These are phyloP conservation scores for Prosopocoilus inquinatus DNA, from an alignment of 2,888 invertebrate genomes.

Conservation along the genomic window DNA sequence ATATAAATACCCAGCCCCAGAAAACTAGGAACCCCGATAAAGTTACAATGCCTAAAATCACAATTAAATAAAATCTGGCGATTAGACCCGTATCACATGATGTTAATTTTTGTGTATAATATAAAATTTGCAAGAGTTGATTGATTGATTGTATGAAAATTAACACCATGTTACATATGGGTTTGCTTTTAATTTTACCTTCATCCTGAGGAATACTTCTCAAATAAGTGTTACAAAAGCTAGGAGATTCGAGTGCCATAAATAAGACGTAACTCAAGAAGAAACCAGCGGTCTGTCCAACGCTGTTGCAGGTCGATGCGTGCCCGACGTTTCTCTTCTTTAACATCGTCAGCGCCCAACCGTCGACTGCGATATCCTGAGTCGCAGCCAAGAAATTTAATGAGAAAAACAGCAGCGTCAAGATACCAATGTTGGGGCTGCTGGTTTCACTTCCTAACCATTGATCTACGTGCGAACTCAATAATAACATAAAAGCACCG, in stretches of 20 bases:
- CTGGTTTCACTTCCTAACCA: constrained; percentile 69
- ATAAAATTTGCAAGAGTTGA: too few species aligned
- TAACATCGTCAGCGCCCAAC: constrained; percentile 99
- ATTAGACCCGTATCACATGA: too few species aligned
- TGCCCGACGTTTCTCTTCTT: constrained; percentile 95
- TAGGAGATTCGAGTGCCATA: constrained; percentile 91
- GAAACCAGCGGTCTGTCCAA: constrained; percentile 97
- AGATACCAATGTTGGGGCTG: constrained; percentile 68
- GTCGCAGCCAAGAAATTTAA: constrained; percentile 97
- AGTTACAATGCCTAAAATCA: constrained; percentile 42
- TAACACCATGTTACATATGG: too few species aligned
- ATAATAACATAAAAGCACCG: constrained; percentile 83
- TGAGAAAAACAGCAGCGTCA: constrained; percentile 85
- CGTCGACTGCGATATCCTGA: constrained; percentile 99
- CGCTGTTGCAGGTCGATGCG: constrained; percentile 98
- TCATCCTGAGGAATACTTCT: constrained; percentile 66
- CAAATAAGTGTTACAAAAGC: constrained; percentile 93
- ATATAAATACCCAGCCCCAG: constrained; percentile 91
- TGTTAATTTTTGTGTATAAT: too few species aligned
- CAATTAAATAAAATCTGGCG: not conserved
- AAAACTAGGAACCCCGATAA: constrained; percentile 82
- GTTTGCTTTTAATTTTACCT: constrained; percentile 54
- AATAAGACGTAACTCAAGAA: constrained; percentile 96
- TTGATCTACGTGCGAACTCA: constrained; percentile 73
- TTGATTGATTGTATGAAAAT: too few species aligned